These are phyloP conservation scores for Spinibarbus caldwelli DNA, from an alignment of 2,797 vertebrate genomes.

Conservation along the genomic window DNA sequence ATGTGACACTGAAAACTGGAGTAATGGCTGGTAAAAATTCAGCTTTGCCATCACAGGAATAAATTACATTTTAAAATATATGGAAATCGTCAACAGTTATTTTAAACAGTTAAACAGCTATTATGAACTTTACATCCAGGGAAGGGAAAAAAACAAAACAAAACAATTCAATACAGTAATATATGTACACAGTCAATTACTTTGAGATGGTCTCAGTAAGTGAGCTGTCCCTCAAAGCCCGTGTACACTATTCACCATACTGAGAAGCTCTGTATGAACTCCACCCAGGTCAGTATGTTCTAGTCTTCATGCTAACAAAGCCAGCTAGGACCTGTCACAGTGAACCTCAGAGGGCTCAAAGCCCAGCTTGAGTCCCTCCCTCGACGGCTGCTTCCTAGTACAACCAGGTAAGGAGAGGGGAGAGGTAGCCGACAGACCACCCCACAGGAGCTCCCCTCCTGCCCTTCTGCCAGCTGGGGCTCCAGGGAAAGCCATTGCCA, in stretches of 20 bases:
- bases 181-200: not conserved
- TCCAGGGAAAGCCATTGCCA: slow-evolving; percentile 27
- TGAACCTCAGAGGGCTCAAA: not conserved
- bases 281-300: not conserved
- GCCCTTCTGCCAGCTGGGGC: slow-evolving; percentile 14
- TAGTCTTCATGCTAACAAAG: slow-evolving; percentile 8
- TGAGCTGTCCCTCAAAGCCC: not conserved
- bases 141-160: no score
- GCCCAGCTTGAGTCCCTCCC: slow-evolving; percentile 16
- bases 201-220: not conserved
- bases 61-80: no score
- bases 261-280: not conserved
- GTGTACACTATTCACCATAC: not conserved
- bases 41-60: not conserved
- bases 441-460: slow-evolving; percentile 31
- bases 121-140: not conserved
- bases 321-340: not conserved
- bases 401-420: slow-evolving; percentile 1
- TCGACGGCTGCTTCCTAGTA: slow-evolving; percentile 24
- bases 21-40: not conserved
- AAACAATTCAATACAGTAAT: no score
- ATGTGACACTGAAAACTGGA: not conserved
- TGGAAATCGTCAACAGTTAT: no score
- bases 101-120: no score
- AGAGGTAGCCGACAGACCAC: not conserved